These are phyloP conservation scores for Scaptomyza flava DNA, from an alignment of 2,888 invertebrate genomes.

Conservation along the genomic window DNA sequence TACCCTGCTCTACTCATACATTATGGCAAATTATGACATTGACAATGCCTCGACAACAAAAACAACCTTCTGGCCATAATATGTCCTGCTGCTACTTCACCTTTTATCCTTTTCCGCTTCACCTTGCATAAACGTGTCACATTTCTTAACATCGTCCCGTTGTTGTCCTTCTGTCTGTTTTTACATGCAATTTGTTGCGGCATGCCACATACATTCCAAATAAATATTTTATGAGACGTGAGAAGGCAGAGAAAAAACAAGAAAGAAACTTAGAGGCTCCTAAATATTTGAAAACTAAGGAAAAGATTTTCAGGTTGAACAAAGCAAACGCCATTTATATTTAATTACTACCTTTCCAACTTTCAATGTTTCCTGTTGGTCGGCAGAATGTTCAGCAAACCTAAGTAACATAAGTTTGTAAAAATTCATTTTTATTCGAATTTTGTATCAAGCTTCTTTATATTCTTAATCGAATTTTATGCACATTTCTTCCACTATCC, in stretches of 20 bases:
- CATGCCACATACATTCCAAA: constrained; percentile 52
- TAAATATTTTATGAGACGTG: constrained; percentile 41
- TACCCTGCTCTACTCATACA: constrained; percentile 26
- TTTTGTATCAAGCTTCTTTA: neutral
- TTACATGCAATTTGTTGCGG: constrained; percentile 62
- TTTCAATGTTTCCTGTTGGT: too few species aligned
- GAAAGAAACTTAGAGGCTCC: too few species aligned
- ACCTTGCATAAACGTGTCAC: constrained; percentile 47
- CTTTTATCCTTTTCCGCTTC: constrained; percentile 11
- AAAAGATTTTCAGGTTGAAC: neutral
- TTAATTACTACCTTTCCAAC: too few species aligned
- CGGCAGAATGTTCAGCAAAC: too few species aligned
- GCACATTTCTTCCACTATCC: neutral
- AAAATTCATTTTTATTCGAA: neutral
- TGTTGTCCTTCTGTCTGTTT: constrained; percentile 12
- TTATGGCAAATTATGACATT: constrained; percentile 77
- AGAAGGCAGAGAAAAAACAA: neutral
- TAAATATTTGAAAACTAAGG: neutral
- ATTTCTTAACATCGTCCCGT: constrained; percentile 53
- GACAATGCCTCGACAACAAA: constrained; percentile 50
- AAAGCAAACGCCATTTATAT: neutral
- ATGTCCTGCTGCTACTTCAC: constrained; percentile 35
- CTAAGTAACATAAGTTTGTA: too few species aligned
- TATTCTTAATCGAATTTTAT: neutral
- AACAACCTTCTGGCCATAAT: constrained; percentile 46